Conservation (phyloP, 2,113 vertebrate genomes). For the Melanostigma gelatinosum region DNA sequence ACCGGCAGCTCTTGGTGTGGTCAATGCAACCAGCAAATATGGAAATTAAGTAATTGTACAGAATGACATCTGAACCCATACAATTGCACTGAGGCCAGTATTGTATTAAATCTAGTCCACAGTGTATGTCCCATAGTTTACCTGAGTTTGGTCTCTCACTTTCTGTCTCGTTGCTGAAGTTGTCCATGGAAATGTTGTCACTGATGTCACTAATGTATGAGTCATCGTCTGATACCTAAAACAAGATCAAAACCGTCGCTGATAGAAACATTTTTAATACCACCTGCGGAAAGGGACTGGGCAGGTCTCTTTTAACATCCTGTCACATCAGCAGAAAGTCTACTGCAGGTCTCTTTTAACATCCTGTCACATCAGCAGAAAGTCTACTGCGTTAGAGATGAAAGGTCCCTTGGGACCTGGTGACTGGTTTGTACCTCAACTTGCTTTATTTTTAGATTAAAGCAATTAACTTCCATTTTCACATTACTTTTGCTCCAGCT, state of each 20-base stretch:
- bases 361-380: conserved; percentile 49
- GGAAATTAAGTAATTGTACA: neutral
- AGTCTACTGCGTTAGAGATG: conserved; percentile 34
- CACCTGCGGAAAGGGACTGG: neutral
- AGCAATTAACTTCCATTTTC: conserved; percentile 74
- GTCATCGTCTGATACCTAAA: conserved; percentile 94
- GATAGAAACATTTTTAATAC: conserved; percentile 34
- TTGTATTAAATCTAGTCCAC: neutral
- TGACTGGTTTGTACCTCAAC: conserved; percentile 52
- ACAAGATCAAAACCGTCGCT: conserved; percentile 42
- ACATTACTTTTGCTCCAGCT: conserved; percentile 59
- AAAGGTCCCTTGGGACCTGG: conserved; percentile 34
- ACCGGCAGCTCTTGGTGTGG: neutral
- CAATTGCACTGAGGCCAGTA: neutral
- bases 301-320: conserved; percentile 50
- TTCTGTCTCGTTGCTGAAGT: conserved; percentile 91
- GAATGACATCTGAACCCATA: neutral
- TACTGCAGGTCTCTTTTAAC: conserved; percentile 48
- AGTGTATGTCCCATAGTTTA: conserved; percentile 54
- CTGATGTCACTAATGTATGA: conserved; percentile 97
- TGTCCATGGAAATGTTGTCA: conserved; percentile 95
- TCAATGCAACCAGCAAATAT: neutral
- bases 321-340: conserved; percentile 45
- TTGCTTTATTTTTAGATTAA: conserved; percentile 77
- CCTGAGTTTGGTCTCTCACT: conserved; percentile 88